Evolutionary conservation across 2,797 vertebrate species (phyloP).

Genomic region (Tragelaphus oryx): DNA sequence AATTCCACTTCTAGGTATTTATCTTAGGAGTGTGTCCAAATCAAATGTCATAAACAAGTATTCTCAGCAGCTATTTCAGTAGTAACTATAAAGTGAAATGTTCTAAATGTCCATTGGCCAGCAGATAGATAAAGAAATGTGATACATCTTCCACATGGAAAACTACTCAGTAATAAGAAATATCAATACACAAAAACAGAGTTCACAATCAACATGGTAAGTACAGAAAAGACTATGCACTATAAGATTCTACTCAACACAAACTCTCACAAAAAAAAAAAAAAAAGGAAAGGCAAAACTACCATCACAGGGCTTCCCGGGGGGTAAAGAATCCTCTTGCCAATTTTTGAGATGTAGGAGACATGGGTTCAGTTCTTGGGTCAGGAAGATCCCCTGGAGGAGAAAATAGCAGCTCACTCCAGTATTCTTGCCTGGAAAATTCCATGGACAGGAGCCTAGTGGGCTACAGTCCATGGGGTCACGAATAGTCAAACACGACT

Average conservation of each 20-base stretch:
- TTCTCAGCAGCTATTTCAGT: neutral
- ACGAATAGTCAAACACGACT: neutral
- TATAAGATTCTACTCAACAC: neutral
- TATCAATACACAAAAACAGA: neutral
- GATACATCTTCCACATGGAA: neutral
- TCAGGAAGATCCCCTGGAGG: neutral
- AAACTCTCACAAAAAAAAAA: neutral
- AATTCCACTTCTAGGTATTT: neutral
- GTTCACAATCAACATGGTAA: neutral
- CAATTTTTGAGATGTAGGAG: neutral
- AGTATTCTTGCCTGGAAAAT: neutral
- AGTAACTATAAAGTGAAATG: neutral
- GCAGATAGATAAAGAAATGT: neutral
- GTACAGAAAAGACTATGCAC: neutral
- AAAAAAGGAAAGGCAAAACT: neutral
- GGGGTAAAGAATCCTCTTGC: neutral
- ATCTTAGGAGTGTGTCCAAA: neutral
- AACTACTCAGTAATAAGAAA: neutral
- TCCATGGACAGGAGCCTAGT: neutral
- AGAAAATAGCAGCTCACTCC: neutral
- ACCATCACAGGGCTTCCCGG: neutral
- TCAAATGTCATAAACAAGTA: neutral
- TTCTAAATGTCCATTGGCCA: neutral
- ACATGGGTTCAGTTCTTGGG: neutral
- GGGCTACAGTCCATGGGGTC: neutral